Conservation (phyloP, 1,140 invertebrate species). For the Stegodyphus dumicola region DNA sequence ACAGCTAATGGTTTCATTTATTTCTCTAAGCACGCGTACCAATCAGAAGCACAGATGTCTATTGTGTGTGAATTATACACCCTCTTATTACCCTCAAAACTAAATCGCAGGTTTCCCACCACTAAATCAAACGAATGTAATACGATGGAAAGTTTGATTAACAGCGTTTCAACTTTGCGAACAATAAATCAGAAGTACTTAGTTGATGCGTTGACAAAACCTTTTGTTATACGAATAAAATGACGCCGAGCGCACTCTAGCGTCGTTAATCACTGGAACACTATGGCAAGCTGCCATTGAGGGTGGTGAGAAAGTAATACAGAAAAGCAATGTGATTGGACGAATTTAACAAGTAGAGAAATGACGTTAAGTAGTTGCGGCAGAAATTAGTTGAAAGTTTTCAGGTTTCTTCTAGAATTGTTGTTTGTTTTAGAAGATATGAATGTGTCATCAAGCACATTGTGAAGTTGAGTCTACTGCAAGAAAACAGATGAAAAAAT, state of each 20-base stretch:
- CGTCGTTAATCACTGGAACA: conserved; percentile 39
- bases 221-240: conserved; percentile 50
- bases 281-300: background rate
- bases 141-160: conserved; percentile 21
- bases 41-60: too few species aligned
- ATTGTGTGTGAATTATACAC: too few species aligned
- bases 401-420: too few species aligned
- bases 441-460: too few species aligned
- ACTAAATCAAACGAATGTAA: conserved; percentile 19
- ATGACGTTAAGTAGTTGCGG: too few species aligned
- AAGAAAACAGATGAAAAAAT: too few species aligned
- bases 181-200: conserved; percentile 38
- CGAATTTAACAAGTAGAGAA: background rate
- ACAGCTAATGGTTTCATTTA: too few species aligned
- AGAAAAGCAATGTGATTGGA: background rate
- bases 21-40: too few species aligned
- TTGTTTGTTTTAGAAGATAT: too few species aligned
- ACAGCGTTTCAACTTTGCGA: conserved; percentile 15
- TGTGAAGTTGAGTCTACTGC: too few species aligned
- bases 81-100: too few species aligned
- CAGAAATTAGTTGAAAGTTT: too few species aligned
- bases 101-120: background rate
- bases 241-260: conserved; percentile 15
- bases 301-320: background rate
- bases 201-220: conserved; percentile 49